Percentiles rank a stretch among this genome's conserved stretches.
These are phyloP conservation scores for Erebia epiphron DNA, from an alignment of 2,888 invertebrate genomes.

Conservation along the genomic window DNA sequence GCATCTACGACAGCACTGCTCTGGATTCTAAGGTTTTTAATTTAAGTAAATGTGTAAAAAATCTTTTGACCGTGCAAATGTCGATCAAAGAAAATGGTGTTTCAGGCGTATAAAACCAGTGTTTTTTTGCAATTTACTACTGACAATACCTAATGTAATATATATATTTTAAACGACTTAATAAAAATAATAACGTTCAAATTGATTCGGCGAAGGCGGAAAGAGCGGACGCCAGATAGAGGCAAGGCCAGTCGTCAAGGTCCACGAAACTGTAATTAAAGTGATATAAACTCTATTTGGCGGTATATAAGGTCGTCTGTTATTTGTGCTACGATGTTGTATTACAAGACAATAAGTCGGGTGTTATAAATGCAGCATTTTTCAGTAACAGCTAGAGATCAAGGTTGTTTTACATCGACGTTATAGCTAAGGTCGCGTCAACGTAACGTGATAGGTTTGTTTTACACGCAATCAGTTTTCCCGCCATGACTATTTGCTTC, in stretches of 20 bases:
- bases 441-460: conserved; percentile 15
- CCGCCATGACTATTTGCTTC: not conserved
- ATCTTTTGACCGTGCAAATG: not conserved
- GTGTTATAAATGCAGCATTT: conserved; percentile 77
- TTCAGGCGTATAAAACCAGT: not conserved
- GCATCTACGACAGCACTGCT: not conserved
- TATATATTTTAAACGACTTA: conserved; percentile 33
- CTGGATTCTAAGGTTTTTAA: not conserved
- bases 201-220: conserved; percentile 81
- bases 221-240: conserved; percentile 78
- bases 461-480: conserved; percentile 5
- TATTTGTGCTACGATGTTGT: conserved; percentile 39
- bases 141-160: conserved; percentile 22
- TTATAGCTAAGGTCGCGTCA: conserved; percentile 39
- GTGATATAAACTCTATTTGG: conserved; percentile 46
- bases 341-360: conserved; percentile 73
- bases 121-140: conserved; percentile 8
- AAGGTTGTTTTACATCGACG: conserved; percentile 59
- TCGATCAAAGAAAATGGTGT: not conserved
- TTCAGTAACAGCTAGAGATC: conserved; percentile 80
- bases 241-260: conserved; percentile 77
- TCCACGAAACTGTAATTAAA: conserved; percentile 53
- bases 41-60: not conserved
- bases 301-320: conserved; percentile 52
- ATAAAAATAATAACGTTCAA: conserved; percentile 67